Evolutionary conservation across 2,888 invertebrate species (phyloP), one percentile per base, ranked within the genome.

Genomic region (Fragum fragum): DNA sequence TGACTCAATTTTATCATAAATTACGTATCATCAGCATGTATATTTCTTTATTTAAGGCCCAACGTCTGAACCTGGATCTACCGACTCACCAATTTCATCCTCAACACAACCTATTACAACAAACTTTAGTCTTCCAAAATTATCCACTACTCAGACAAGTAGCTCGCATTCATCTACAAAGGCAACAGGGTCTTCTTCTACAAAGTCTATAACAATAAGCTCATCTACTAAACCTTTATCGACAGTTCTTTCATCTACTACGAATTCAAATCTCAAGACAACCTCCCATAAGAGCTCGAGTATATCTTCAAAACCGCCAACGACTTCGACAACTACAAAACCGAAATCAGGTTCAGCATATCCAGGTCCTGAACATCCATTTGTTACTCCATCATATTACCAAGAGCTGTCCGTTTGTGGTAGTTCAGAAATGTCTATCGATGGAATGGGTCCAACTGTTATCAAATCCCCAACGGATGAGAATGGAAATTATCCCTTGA

Each of bases 401-500:
- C 36, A 23, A n/a, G 36, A 63, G n/a, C 5, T 63, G 1, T 28
- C 29, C n/a, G 36, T 63, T 1, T 63, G 63, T 36, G 32, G 5
- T 29, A 28, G 18, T 29, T 21, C 9, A 32, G 63, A 63, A 18
- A 63, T 32, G 9, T 36, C 63, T 63, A 29, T 52, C 18, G 29
- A 23, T 70, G 53, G 16, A 28, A 28, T n/a, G 16, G 28, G 28
- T 3, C 21, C 11, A 11, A 18, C 69, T 7, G n/a, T 26, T 1
- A 26, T 78, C 26, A 36, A 52, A 14, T 75, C 79, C 21, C 75
- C 75, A 14, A 42, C 6, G 52, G 59, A 72, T 55, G 70, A 53
- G n/a, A 55, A n/a, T 23, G 79, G 79, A 21, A 53, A 66, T n/a
- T 79, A 79, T 57, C 79, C 75, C 18, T n/a, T 72, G 14, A 72